Conservation (phyloP, 2,888 invertebrate genomes). For the Pantelozetes paolii region DNA sequence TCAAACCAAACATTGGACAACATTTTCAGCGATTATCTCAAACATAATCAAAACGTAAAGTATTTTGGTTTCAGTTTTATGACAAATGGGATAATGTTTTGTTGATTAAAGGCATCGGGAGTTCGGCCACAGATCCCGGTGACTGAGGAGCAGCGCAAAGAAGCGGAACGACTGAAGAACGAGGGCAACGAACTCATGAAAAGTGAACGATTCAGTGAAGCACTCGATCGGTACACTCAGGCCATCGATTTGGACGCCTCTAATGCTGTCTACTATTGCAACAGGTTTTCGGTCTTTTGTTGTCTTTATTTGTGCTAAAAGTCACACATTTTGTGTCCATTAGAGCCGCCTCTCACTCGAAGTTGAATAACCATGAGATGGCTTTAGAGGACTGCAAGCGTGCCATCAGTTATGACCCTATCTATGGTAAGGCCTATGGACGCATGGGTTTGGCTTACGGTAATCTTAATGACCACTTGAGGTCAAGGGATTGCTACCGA, state of each 20-base stretch:
- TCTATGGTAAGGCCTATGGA: slow-evolving; percentile 91
- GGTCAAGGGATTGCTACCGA: slow-evolving; percentile 78
- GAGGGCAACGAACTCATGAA: slow-evolving; percentile 73
- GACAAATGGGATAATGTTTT: background rate
- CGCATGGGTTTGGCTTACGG: slow-evolving; percentile 81
- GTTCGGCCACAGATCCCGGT: slow-evolving; percentile 29
- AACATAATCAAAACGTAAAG: slow-evolving; percentile 46
- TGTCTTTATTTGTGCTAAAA: background rate
- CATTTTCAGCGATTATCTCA: slow-evolving; percentile 53
- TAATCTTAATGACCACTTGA: slow-evolving; percentile 71
- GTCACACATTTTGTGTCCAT: background rate
- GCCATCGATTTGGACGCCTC: slow-evolving; percentile 80
- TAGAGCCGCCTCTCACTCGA: slow-evolving; percentile 89
- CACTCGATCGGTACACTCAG: slow-evolving; percentile 60
- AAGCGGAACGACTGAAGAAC: slow-evolving; percentile 80
- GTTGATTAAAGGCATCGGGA: background rate
- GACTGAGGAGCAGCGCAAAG: slow-evolving; percentile 52
- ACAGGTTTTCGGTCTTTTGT: slow-evolving; percentile 57
- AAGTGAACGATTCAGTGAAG: slow-evolving; percentile 63
- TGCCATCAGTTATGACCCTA: slow-evolving; percentile 80
- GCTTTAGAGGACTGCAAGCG: slow-evolving; percentile 86
- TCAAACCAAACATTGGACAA: slow-evolving; percentile 54
- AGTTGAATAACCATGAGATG: slow-evolving; percentile 72
- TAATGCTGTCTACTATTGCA: slow-evolving; percentile 94
- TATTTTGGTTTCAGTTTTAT: slow-evolving; percentile 7